Evolutionary conservation across 2,888 invertebrate species (phyloP).

Genomic region (Brenthis hecate): DNA sequence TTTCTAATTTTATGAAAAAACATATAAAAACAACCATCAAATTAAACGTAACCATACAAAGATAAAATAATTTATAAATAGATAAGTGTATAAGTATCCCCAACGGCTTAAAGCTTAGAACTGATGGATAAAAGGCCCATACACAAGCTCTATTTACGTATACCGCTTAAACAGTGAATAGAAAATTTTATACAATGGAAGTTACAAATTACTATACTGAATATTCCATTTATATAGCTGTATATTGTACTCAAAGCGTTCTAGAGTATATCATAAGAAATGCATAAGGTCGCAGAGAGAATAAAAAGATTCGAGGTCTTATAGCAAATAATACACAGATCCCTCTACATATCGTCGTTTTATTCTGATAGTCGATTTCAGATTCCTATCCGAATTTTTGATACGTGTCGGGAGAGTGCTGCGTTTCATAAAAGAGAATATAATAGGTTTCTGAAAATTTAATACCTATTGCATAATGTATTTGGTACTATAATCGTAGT

Average conservation of each 20-base stretch:
- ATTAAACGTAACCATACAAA: background rate
- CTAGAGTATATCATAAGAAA: constrained; percentile 65
- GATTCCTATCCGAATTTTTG: constrained; percentile 23
- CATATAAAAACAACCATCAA: no score
- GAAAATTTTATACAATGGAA: constrained; percentile 68
- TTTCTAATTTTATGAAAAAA: no score
- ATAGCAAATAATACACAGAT: constrained; percentile 29
- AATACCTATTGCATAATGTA: background rate
- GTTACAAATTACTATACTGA: constrained; percentile 69
- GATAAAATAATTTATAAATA: background rate
- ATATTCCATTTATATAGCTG: constrained; percentile 75
- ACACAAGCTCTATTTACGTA: constrained; percentile 52
- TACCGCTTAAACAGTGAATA: constrained; percentile 70
- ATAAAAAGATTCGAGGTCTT: constrained; percentile 27
- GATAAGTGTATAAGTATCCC: background rate
- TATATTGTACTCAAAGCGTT: constrained; percentile 74
- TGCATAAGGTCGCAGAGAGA: constrained; percentile 62
- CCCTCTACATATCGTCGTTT: constrained; percentile 10
- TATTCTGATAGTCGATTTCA: constrained; percentile 18
- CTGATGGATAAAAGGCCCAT: constrained; percentile 44
- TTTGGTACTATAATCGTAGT: background rate
- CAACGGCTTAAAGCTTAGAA: background rate
- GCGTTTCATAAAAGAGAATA: constrained; percentile 12
- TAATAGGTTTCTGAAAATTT: constrained; percentile 11
- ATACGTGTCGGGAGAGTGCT: constrained; percentile 18